phyloP scores from a whole-genome alignment of 2,888 invertebrate genomes.

The Orchestes rusci region DNA sequence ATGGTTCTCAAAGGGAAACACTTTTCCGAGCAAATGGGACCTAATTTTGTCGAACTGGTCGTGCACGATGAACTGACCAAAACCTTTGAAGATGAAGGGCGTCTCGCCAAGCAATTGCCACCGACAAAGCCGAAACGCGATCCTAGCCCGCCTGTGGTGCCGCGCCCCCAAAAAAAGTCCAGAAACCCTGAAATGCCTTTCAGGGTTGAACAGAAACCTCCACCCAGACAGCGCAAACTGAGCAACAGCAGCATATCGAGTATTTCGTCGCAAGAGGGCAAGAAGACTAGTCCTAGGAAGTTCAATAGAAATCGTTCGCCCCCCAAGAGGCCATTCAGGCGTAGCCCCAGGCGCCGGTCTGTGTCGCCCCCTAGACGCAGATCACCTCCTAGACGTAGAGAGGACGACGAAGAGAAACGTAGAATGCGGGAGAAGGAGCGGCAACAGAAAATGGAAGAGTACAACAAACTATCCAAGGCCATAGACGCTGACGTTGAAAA shows the following conservation, averaged over 20 bases:
- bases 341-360: constrained; percentile 10
- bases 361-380: neutral
- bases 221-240: neutral
- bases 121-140: constrained; percentile 37
- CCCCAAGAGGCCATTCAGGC: constrained; percentile 7
- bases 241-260: constrained; percentile 43
- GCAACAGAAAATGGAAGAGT: constrained; percentile 49
- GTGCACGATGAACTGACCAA: constrained; percentile 42
- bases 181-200: constrained; percentile 1
- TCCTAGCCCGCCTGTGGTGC: constrained; percentile 52
- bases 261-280: constrained; percentile 46
- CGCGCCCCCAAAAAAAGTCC: constrained; percentile 42
- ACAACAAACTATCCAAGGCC: constrained; percentile 44
- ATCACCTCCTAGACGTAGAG: constrained; percentile 5
- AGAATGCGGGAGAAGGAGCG: constrained; percentile 29
- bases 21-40: constrained; percentile 53
- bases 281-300: constrained; percentile 15
- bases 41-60: constrained; percentile 49
- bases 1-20: constrained; percentile 62
- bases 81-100: constrained; percentile 32
- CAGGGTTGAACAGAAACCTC: neutral
- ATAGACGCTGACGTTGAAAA: constrained; percentile 56
- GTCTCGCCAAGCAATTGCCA: neutral
- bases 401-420: constrained; percentile 11
- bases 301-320: constrained; percentile 14